phyloP scores from a whole-genome alignment of 2,113 vertebrate species.

The Leptobrachium leishanense region DNA sequence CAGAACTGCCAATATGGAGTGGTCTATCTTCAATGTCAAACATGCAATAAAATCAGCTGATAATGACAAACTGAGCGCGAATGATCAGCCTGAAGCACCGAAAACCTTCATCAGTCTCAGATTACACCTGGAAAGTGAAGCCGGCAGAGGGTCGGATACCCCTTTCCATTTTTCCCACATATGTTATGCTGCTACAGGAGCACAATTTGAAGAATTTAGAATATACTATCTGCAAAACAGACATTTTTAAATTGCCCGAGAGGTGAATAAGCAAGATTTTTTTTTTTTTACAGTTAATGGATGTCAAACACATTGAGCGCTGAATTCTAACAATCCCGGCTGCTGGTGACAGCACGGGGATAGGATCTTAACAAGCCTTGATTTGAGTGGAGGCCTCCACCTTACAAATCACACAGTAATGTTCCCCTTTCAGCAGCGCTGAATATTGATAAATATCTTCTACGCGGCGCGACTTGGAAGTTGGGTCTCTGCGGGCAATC shows the following conservation, averaged over 20 bases:
- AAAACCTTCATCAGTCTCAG: no score
- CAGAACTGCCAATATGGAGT: no score
- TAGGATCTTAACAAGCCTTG: constrained; percentile 70
- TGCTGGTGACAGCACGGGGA: constrained; percentile 58
- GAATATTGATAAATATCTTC: constrained; percentile 76
- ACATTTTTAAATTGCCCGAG: constrained; percentile 67
- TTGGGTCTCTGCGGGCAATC: constrained; percentile 72
- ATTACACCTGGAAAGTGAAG: no score
- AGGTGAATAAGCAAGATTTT: constrained; percentile 59
- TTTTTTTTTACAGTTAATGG: constrained; percentile 54
- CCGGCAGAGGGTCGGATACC: no score
- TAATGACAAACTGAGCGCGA: no score
- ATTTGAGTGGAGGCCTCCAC: constrained; percentile 65
- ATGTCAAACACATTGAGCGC: constrained; percentile 58
- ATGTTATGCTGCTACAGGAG: no score
- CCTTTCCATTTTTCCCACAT: no score
- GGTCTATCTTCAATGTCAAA: no score
- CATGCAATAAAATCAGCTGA: no score
- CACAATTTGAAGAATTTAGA: constrained; percentile 45
- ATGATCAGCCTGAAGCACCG: no score
- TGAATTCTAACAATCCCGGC: constrained; percentile 70
- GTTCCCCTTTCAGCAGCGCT: constrained; percentile 62
- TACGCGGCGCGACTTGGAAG: constrained; percentile 65
- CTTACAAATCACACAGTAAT: constrained; percentile 68
- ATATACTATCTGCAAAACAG: constrained; percentile 70